Percentiles rank a stretch among this genome's conserved stretches.
These are phyloP conservation scores for Nomada fabriciana DNA, from an alignment of 2,888 invertebrate species.

Conservation along the genomic window DNA sequence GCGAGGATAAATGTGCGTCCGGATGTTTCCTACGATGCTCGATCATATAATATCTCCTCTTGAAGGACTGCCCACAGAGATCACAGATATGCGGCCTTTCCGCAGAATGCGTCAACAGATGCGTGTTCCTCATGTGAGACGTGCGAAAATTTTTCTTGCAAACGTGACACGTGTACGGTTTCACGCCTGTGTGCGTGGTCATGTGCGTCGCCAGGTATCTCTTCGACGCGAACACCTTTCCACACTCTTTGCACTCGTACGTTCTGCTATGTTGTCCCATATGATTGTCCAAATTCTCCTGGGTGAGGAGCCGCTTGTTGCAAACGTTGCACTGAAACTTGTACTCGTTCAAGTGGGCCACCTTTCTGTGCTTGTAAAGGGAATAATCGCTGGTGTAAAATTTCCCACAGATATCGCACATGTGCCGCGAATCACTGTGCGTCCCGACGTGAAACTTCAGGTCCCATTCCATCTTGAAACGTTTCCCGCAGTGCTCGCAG, in stretches of 20 bases:
- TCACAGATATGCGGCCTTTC: conserved; percentile 75
- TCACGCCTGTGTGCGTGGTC: conserved; percentile 73
- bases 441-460: conserved; percentile 78
- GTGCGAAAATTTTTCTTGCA: conserved; percentile 77
- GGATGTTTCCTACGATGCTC: conserved; percentile 73
- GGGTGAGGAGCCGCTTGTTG: conserved; percentile 75
- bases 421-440: conserved; percentile 72
- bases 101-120: conserved; percentile 72
- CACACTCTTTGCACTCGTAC: conserved; percentile 77
- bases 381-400: conserved; percentile 78
- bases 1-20: conserved; percentile 70
- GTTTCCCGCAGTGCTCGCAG: conserved; percentile 76
- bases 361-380: conserved; percentile 76
- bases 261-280: conserved; percentile 73
- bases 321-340: conserved; percentile 76
- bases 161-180: conserved; percentile 75
- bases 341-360: conserved; percentile 77
- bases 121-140: conserved; percentile 70
- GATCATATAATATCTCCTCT: conserved; percentile 71
- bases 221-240: conserved; percentile 76
- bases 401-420: conserved; percentile 79
- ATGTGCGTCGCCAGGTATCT: conserved; percentile 75
- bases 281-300: conserved; percentile 74
- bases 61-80: conserved; percentile 75
- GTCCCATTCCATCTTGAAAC: conserved; percentile 78